phyloP scores from a whole-genome alignment of 2,888 invertebrate genomes.

The Strigamia transsilvanica region DNA sequence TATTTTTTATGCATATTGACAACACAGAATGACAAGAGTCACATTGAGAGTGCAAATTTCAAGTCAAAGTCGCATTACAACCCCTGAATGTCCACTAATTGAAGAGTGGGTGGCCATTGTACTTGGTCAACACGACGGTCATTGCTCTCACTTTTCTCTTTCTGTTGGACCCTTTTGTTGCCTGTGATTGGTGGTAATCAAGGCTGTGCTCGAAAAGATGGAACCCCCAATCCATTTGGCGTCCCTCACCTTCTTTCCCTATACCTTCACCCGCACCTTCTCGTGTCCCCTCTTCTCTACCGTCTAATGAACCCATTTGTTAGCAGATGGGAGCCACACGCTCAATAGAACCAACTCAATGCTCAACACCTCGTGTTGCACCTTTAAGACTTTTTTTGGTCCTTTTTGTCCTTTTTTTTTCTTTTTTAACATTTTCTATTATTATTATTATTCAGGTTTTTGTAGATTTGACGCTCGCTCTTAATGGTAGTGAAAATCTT shows the following conservation, averaged over 20 bases:
- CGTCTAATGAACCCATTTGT: slow-evolving; percentile 53
- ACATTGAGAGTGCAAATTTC: background rate
- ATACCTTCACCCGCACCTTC: slow-evolving; percentile 36
- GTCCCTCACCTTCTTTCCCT: slow-evolving; percentile 11
- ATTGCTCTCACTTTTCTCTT: slow-evolving; percentile 36
- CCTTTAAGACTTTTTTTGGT: slow-evolving; percentile 22
- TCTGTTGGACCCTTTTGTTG: slow-evolving; percentile 29
- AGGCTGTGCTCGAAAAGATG: background rate
- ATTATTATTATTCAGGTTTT: background rate
- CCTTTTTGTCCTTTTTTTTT: background rate
- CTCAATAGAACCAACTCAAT: slow-evolving; percentile 21
- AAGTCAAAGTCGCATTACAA: slow-evolving; percentile 36
- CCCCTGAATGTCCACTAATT: slow-evolving; percentile 50
- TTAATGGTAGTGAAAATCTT: slow-evolving; percentile 38
- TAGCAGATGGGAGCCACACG: slow-evolving; percentile 52
- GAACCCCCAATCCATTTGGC: slow-evolving; percentile 18
- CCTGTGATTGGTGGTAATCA: slow-evolving; percentile 51
- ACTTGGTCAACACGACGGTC: slow-evolving; percentile 41
- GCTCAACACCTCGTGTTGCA: slow-evolving; percentile 40
- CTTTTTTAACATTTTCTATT: background rate
- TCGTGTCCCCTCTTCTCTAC: slow-evolving; percentile 28
- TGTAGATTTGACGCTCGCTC: background rate
- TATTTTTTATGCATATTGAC: background rate
- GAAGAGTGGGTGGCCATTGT: slow-evolving; percentile 37
- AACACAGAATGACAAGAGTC: background rate